phyloP scores from a whole-genome alignment of 2,797 vertebrate species.

The Salarias fasciatus region DNA sequence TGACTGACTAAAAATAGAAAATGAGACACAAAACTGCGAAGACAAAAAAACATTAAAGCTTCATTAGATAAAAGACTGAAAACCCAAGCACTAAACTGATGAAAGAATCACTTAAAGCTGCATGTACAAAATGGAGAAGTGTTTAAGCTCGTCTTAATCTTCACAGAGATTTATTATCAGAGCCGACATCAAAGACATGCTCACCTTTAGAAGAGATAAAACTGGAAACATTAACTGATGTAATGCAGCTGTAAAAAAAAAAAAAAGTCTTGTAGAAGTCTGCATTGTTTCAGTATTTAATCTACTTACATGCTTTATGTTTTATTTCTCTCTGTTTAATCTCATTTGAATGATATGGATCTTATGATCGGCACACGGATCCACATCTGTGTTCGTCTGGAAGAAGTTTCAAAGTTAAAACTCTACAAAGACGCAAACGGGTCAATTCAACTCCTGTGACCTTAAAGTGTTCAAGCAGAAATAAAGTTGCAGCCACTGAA shows the following conservation, averaged over 20 bases:
- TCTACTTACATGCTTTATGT: too few relatives aligned
- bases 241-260: neutral
- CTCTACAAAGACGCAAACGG: too few relatives aligned
- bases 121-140: neutral
- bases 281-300: too few relatives aligned
- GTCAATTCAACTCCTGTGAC: too few relatives aligned
- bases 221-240: neutral
- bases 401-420: too few relatives aligned
- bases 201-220: neutral
- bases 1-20: neutral
- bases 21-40: neutral
- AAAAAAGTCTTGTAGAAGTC: too few relatives aligned
- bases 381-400: too few relatives aligned
- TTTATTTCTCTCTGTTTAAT: neutral
- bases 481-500: too few relatives aligned
- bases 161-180: neutral
- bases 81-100: neutral
- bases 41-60: too few relatives aligned
- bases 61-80: neutral
- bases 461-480: too few relatives aligned
- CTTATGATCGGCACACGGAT: too few relatives aligned
- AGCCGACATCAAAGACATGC: neutral
- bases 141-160: neutral
- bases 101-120: neutral
- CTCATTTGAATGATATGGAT: neutral